Conservation (phyloP, 2,113 vertebrate genomes). For the Pterophyllum scalare region DNA sequence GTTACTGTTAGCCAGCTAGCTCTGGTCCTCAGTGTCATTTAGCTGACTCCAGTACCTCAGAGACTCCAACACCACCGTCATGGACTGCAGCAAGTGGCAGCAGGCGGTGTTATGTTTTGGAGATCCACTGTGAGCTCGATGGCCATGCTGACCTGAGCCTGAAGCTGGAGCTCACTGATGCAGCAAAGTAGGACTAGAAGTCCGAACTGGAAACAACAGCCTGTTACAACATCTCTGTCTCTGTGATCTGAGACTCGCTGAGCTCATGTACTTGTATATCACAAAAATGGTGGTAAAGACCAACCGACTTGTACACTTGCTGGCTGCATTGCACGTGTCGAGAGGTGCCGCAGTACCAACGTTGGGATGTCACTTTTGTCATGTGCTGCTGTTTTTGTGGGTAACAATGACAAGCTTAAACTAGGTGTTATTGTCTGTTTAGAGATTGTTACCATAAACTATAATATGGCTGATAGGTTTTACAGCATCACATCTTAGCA, state of each 20-base stretch:
- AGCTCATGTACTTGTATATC: neutral
- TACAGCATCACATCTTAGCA: neutral
- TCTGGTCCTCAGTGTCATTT: neutral
- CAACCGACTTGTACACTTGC: neutral
- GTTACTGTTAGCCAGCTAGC: neutral
- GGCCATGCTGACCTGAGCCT: neutral
- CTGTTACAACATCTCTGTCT: neutral
- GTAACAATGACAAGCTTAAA: rapidly evolving
- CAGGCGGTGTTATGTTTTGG: neutral
- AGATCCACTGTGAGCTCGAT: neutral
- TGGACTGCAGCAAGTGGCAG: neutral
- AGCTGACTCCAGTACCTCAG: neutral
- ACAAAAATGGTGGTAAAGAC: neutral
- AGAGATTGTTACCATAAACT: neutral
- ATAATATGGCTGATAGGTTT: neutral
- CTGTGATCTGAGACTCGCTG: neutral
- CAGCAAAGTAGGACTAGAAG: neutral
- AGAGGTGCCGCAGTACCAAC: neutral
- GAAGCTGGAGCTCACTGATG: too few relatives aligned
- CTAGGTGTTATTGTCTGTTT: neutral
- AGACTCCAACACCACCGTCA: neutral
- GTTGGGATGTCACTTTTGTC: neutral
- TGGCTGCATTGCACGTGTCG: rapidly evolving
- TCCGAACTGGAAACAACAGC: neutral
- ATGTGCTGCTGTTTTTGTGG: neutral